Conservation (phyloP, 2,888 invertebrate genomes). For the Diarsia dahlii region DNA sequence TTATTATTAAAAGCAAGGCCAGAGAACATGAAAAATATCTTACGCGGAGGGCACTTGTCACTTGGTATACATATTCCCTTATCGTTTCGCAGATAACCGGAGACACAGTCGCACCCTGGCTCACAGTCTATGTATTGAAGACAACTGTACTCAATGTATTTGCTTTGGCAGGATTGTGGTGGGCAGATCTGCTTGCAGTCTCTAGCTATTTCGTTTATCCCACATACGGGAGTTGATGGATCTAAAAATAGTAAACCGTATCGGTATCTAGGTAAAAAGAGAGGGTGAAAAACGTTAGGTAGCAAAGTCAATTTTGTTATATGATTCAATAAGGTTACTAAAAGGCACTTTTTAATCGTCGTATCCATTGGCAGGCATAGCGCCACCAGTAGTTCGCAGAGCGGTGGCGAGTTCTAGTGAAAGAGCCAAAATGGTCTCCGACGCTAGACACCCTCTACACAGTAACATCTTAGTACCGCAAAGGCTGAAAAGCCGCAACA, state of each 20-base stretch:
- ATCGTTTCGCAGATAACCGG: slow-evolving; percentile 70
- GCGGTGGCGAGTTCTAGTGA: too few species aligned
- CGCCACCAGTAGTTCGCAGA: too few species aligned
- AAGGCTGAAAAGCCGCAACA: too few species aligned
- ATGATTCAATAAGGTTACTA: too few species aligned
- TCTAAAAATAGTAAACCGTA: slow-evolving; percentile 53
- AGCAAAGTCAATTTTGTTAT: too few species aligned
- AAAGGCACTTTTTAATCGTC: slow-evolving; percentile 59
- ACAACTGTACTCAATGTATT: slow-evolving; percentile 62
- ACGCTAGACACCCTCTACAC: too few species aligned
- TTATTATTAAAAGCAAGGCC: too few species aligned
- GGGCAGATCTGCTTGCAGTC: slow-evolving; percentile 69
- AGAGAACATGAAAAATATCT: slow-evolving; percentile 34
- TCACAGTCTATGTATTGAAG: slow-evolving; percentile 65
- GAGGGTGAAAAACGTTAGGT: background rate
- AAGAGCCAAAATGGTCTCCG: too few species aligned
- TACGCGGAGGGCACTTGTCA: slow-evolving; percentile 68
- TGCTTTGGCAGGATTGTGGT: slow-evolving; percentile 71
- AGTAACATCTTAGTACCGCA: too few species aligned
- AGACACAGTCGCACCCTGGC: slow-evolving; percentile 75
- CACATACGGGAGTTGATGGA: slow-evolving; percentile 61
- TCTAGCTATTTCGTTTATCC: slow-evolving; percentile 66
- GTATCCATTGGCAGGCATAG: too few species aligned
- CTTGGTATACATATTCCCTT: slow-evolving; percentile 69
- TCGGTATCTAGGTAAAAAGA: background rate